phyloP scores from a whole-genome alignment of 2,797 vertebrate species.

The Novumbra hubbsi region DNA sequence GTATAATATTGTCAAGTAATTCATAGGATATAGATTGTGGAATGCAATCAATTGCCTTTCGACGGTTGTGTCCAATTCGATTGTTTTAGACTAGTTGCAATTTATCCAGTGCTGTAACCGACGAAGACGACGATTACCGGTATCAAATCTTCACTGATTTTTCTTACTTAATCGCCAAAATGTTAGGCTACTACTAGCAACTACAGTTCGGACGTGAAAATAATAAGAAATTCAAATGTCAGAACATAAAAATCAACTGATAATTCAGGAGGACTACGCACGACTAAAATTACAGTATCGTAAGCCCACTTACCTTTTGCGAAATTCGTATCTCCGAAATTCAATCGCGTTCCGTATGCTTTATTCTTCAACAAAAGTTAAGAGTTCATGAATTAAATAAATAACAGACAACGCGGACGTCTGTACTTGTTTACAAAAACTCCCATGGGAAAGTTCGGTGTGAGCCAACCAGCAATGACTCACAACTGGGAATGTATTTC shows the following conservation, averaged over 20 bases:
- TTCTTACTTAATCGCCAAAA: neutral
- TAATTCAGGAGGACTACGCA: neutral
- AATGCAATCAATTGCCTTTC: neutral
- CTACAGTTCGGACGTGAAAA: neutral
- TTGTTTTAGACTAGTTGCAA: neutral
- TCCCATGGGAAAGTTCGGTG: neutral
- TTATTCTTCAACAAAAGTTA: neutral
- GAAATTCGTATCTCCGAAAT: neutral
- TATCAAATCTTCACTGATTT: neutral
- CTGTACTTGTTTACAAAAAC: neutral
- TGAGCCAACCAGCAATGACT: neutral
- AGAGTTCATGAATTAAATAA: neutral
- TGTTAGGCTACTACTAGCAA: neutral
- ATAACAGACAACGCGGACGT: neutral
- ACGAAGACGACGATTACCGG: neutral
- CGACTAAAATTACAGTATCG: neutral
- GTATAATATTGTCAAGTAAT: too few relatives aligned
- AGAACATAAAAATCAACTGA: neutral
- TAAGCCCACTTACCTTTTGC: neutral
- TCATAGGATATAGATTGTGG: neutral
- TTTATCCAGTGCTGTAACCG: neutral
- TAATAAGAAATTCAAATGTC: neutral
- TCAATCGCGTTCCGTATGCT: neutral
- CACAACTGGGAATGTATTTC: neutral
- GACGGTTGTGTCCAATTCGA: neutral